Conservation (phyloP, 2,797 vertebrate genomes). For the Pterois miles region DNA sequence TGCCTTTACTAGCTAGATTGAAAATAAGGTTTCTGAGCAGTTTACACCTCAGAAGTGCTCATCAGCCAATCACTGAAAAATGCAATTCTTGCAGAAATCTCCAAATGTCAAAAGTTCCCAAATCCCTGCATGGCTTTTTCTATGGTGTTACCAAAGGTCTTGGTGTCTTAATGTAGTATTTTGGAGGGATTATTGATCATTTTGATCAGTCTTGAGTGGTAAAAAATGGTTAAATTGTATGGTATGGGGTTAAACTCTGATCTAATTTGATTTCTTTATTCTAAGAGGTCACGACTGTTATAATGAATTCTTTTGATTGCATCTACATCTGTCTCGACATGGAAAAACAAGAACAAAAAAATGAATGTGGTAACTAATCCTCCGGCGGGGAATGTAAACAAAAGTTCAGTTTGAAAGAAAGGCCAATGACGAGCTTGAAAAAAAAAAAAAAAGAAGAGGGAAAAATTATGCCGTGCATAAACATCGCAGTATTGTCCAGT, state of each 20-base stretch:
- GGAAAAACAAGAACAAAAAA: slow-evolving; percentile 63
- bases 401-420: slow-evolving; percentile 33
- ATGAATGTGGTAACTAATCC: slow-evolving; percentile 51
- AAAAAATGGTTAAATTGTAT: too few relatives aligned
- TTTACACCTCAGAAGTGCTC: too few relatives aligned
- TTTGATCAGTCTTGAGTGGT: too few relatives aligned
- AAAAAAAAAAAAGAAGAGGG: slow-evolving; percentile 3
- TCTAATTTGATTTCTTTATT: slow-evolving; percentile 24
- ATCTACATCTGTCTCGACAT: slow-evolving; percentile 58
- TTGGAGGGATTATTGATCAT: too few relatives aligned
- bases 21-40: too few relatives aligned
- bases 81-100: too few relatives aligned
- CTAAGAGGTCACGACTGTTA: slow-evolving; percentile 21
- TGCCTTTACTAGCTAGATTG: too few relatives aligned
- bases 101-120: too few relatives aligned
- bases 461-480: slow-evolving; percentile 49
- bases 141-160: too few relatives aligned
- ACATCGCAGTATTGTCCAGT: slow-evolving; percentile 36
- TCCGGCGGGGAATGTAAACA: slow-evolving; percentile 58
- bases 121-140: too few relatives aligned
- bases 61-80: too few relatives aligned
- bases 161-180: too few relatives aligned
- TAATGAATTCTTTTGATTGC: slow-evolving; percentile 46
- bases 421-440: slow-evolving; percentile 35
- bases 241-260: background rate